Conservation (phyloP, 2,888 invertebrate species). For the Beris morrisii region DNA sequence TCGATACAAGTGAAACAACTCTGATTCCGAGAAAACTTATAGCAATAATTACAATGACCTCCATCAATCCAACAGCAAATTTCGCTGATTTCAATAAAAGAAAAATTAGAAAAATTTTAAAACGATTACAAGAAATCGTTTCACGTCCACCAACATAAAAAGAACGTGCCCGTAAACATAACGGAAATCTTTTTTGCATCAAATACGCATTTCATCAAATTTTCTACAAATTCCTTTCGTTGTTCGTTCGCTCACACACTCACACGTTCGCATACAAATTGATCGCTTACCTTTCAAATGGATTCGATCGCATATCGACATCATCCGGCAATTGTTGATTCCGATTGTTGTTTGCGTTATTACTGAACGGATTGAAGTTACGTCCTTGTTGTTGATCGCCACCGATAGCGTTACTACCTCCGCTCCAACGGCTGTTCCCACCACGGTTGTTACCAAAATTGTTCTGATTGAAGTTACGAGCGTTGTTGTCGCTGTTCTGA, state of each 20-base stretch:
- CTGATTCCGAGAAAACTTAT: no score
- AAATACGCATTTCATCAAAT: constrained; percentile 12
- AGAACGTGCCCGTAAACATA: background rate
- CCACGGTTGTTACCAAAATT: background rate
- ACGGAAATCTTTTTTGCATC: constrained; percentile 30
- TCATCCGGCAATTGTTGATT: background rate
- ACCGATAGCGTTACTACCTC: background rate
- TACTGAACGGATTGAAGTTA: no score
- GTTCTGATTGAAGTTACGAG: no score
- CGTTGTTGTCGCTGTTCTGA: constrained; percentile 6
- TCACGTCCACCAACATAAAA: no score
- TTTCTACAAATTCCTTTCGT: constrained; percentile 17
- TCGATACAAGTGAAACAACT: no score
- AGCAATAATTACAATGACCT: no score
- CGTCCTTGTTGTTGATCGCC: background rate
- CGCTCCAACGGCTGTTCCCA: background rate
- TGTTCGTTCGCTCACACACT: background rate
- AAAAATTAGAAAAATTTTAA: background rate
- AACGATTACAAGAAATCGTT: background rate
- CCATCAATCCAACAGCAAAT: constrained; percentile 30
- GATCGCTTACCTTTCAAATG: constrained; percentile 23
- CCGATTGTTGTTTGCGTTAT: background rate
- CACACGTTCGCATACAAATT: background rate
- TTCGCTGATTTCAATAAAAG: constrained; percentile 12
- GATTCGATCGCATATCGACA: constrained; percentile 16